Evolutionary conservation across 1,140 invertebrate species (phyloP).

Genomic region (Drosophila tani): DNA sequence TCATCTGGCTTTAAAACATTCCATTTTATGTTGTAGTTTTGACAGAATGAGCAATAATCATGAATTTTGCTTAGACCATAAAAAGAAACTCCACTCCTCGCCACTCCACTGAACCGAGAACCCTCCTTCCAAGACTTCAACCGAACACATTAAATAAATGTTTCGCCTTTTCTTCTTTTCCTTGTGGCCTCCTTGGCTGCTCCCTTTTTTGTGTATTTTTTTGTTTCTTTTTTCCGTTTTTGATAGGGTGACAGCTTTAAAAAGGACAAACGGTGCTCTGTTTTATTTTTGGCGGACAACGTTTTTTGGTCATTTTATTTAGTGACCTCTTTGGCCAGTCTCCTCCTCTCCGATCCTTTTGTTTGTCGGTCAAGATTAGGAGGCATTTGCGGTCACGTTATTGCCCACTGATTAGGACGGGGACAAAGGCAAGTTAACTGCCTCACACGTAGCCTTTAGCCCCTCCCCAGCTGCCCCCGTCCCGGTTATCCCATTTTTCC

Average conservation of each 20-base stretch:
- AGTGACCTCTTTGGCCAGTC: slow-evolving; percentile 54
- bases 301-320: slow-evolving; percentile 69
- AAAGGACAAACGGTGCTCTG: slow-evolving; percentile 67
- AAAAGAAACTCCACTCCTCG: slow-evolving; percentile 47
- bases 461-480: not conserved
- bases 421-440: slow-evolving; percentile 67
- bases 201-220: slow-evolving; percentile 28
- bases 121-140: slow-evolving; percentile 43
- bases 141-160: slow-evolving; percentile 83
- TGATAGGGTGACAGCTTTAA: slow-evolving; percentile 75
- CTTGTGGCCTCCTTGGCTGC: slow-evolving; percentile 56
- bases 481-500: slow-evolving; percentile 3
- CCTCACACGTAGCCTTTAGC: slow-evolving; percentile 67
- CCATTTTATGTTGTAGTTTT: slow-evolving; percentile 82
- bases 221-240: slow-evolving; percentile 30
- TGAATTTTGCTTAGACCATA: slow-evolving; percentile 81
- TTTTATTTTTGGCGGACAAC: slow-evolving; percentile 51
- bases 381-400: slow-evolving; percentile 82
- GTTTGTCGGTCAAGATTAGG: slow-evolving; percentile 75
- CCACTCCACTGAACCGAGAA: slow-evolving; percentile 5
- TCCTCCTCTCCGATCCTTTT: slow-evolving; percentile 53
- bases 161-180: slow-evolving; percentile 74
- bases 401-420: slow-evolving; percentile 81
- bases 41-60: slow-evolving; percentile 83
- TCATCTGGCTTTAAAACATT: slow-evolving; percentile 79